Conservation (phyloP, 2,113 vertebrate species). For the Zeus faber region DNA sequence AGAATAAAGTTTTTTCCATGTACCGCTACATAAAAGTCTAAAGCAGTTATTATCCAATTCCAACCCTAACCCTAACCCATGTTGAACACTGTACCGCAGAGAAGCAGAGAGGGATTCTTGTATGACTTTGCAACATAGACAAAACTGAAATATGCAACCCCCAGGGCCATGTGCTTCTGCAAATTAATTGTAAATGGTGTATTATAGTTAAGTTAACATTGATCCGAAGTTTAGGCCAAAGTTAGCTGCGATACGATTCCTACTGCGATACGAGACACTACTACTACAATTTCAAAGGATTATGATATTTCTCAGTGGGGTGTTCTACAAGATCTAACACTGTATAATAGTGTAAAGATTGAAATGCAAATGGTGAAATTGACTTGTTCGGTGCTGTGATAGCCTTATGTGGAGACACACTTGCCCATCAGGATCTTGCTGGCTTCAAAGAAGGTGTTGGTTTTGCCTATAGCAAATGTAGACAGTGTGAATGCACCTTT, state of each 20-base stretch:
- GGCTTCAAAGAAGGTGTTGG: slow-evolving; percentile 29
- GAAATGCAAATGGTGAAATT: slow-evolving; percentile 15
- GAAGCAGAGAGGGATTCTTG: slow-evolving; percentile 24
- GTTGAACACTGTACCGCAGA: slow-evolving; percentile 23
- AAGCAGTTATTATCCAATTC: slow-evolving; percentile 21
- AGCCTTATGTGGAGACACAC: slow-evolving; percentile 25
- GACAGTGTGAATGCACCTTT: slow-evolving; percentile 24
- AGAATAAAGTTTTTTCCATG: slow-evolving; percentile 21
- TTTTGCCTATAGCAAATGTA: slow-evolving; percentile 23
- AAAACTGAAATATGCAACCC: slow-evolving; percentile 32
- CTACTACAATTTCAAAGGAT: slow-evolving; percentile 21
- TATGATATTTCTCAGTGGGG: slow-evolving; percentile 14
- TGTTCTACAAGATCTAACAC: slow-evolving; percentile 6
- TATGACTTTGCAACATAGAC: slow-evolving; percentile 25
- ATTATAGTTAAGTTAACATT: slow-evolving; percentile 29
- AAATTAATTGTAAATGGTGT: no score
- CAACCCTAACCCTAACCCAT: slow-evolving; percentile 17
- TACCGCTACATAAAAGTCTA: slow-evolving; percentile 26
- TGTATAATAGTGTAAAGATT: slow-evolving; percentile 18
- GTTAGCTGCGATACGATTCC: slow-evolving; percentile 17
- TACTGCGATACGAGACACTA: no score
- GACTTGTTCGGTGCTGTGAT: slow-evolving; percentile 21
- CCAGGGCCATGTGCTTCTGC: slow-evolving; percentile 13
- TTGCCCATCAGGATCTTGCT: slow-evolving; percentile 28
- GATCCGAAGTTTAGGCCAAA: slow-evolving; percentile 26